These are phyloP conservation scores for Pelecanoides urinatrix DNA, from an alignment of 2,113 vertebrate species.

Conservation along the genomic window DNA sequence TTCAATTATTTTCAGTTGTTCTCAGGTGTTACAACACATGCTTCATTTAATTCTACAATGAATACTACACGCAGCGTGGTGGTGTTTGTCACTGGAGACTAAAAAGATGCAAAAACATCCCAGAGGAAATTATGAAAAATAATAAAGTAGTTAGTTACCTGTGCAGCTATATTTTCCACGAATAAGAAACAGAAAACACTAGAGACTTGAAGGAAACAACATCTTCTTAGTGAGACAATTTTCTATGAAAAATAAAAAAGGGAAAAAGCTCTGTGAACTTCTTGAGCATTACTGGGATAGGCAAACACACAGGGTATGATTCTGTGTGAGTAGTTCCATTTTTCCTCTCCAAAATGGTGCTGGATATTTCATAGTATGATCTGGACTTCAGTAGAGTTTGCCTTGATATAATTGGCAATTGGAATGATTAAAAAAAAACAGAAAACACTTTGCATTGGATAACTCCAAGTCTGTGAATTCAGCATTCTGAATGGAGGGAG, in stretches of 20 bases:
- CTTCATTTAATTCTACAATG: slow-evolving; percentile 74
- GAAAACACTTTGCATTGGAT: background rate
- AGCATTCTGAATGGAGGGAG: background rate
- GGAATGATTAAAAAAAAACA: background rate
- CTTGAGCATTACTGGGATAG: background rate
- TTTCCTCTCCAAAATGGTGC: background rate
- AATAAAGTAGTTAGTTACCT: background rate
- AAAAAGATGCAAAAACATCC: slow-evolving; percentile 16
- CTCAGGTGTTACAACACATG: slow-evolving; percentile 71
- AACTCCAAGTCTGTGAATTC: background rate
- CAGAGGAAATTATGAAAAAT: slow-evolving; percentile 52
- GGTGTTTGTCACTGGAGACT: slow-evolving; percentile 37
- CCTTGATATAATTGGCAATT: background rate
- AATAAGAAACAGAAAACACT: background rate
- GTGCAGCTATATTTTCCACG: background rate
- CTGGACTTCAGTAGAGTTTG: background rate
- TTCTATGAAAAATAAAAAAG: background rate
- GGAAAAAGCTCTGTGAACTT: background rate
- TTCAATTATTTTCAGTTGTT: slow-evolving; percentile 75
- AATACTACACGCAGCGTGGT: slow-evolving; percentile 29
- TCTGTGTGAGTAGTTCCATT: background rate
- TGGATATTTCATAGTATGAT: background rate
- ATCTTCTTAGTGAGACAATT: background rate
- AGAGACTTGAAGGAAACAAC: background rate
- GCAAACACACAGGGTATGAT: background rate